phyloP scores from a whole-genome alignment of 2,113 vertebrate species.

The Panthera tigris region DNA sequence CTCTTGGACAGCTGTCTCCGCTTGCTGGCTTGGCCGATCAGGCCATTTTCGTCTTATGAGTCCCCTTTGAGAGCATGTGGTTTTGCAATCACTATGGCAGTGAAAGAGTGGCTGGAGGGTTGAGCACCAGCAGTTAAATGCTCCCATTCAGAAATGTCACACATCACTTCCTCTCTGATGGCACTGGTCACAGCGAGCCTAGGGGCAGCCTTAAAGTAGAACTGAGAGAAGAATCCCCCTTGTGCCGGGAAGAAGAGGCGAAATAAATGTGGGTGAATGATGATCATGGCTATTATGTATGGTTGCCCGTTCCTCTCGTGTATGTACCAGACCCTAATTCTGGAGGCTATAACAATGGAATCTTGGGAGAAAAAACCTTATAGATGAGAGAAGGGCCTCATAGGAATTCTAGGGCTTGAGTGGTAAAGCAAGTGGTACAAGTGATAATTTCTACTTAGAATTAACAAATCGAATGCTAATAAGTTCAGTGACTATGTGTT shows the following conservation, averaged over 20 bases:
- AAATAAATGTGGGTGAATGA: neutral
- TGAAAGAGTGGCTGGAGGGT: neutral
- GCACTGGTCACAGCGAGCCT: neutral
- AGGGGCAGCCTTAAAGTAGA: neutral
- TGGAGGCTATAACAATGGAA: neutral
- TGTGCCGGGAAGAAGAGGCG: neutral
- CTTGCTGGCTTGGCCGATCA: accelerated
- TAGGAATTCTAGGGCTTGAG: neutral
- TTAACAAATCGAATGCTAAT: neutral
- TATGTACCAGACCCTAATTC: neutral
- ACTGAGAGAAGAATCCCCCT: neutral
- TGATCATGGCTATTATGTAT: accelerated
- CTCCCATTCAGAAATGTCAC: neutral
- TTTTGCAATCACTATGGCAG: accelerated
- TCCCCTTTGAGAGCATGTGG: no score
- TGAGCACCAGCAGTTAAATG: neutral
- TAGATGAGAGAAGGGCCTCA: neutral
- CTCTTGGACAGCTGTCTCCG: neutral
- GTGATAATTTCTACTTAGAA: neutral
- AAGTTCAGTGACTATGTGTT: neutral
- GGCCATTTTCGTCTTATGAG: no score
- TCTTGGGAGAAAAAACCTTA: neutral
- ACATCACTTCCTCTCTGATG: neutral
- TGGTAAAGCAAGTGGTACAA: neutral
- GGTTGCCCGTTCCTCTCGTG: neutral